Evolutionary conservation across 2,888 invertebrate species (phyloP).

Genomic region (Drosophila quasianomalipes): DNA sequence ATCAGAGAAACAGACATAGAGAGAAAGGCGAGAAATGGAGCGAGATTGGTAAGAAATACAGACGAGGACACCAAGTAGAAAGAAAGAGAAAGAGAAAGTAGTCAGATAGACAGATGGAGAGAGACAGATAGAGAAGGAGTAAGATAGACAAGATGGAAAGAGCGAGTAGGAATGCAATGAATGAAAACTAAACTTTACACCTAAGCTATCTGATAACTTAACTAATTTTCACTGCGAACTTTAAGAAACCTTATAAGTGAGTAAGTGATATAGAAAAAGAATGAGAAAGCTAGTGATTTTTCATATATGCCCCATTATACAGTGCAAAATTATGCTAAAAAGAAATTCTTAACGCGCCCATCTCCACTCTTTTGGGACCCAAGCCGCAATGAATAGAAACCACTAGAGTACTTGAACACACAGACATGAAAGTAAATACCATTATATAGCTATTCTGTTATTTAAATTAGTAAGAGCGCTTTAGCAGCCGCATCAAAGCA

Average conservation of each 20-base stretch:
- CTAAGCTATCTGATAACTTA: not conserved
- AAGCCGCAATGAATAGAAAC: conserved; percentile 18
- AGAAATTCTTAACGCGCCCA: not conserved
- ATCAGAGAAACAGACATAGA: too few species aligned
- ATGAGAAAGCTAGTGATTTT: not conserved
- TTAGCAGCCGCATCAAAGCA: conserved; percentile 51
- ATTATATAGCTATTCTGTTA: conserved; percentile 34
- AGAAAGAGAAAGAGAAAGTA: not conserved
- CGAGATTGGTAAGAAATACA: not conserved
- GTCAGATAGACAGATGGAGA: not conserved
- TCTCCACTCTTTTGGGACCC: not conserved
- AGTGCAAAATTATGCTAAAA: not conserved
- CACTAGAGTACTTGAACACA: conserved; percentile 10
- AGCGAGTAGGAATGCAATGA: not conserved
- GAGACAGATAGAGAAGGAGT: not conserved
- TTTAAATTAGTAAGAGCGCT: conserved; percentile 39
- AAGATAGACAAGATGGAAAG: not conserved
- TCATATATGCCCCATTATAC: not conserved
- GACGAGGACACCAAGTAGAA: too few species aligned
- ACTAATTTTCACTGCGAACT: not conserved
- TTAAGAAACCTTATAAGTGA: not conserved
- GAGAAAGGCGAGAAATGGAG: not conserved
- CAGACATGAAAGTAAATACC: conserved; percentile 17
- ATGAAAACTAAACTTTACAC: not conserved
- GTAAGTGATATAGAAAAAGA: not conserved